Evolutionary conservation across 2,888 invertebrate genomes (phyloP), one percentile per base, ranked within the genome.

Genomic region (Anodontia alba): DNA sequence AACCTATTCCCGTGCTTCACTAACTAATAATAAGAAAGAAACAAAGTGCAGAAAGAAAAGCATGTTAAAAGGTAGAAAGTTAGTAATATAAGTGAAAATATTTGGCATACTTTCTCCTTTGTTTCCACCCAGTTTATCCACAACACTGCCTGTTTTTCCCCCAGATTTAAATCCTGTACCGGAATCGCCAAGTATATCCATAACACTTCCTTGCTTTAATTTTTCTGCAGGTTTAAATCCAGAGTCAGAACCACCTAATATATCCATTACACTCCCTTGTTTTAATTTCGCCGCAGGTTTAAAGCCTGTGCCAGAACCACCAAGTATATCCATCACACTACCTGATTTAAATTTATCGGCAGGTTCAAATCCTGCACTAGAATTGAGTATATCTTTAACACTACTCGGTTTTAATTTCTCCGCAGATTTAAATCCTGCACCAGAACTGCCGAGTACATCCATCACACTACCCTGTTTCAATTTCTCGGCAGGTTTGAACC

Each of bases 281-380:
- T 88, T 91, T 33, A 91, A 82, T 76, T 86, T 83, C 8, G 79
- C 57, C 2, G 90, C 87, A n/a, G 87, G 76, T 36, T 82, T 76
- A 62, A 33, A 62, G 1, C 62, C 62, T 31, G 74, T 43, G 54
- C 87, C 87, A 23, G 74, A 66, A 66, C 87, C 86, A 46, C 91
- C 90, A 1, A 93, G 79, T 68, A 93, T 86, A 78, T 93, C 92
- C 91, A 92, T 92, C 5, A 93, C 92, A 89, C 92, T 93, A 26
- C 93, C 93, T 10, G 80, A 69, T 76, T 91, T 92, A 46, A 93
- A 83, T 76, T 88, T 86, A 12, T 84, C 70, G 0, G 92, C 90
- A 36, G 88, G 81, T 20, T 84, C 71, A 33, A 62, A 62, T 33
- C 62, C 33, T 57, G 57, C 29, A 57, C 23, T 29, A 57, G 57